Evolutionary conservation across 2,888 invertebrate species (phyloP).

Genomic region (Brachypterus glaber): DNA sequence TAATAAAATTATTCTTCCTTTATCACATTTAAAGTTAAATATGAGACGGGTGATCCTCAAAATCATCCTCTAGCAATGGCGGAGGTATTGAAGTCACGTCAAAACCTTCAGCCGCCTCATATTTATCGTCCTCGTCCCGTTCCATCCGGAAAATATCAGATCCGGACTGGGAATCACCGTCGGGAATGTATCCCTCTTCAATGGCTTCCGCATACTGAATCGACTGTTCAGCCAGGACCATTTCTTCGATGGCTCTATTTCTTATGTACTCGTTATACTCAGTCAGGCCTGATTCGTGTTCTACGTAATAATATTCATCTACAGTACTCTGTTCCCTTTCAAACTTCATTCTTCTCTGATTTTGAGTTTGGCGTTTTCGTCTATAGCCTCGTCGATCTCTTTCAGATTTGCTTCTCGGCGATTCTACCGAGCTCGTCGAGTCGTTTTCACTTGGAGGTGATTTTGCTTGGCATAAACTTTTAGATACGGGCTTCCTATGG

Average conservation of each 20-base stretch:
- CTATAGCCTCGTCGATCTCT: constrained; percentile 56
- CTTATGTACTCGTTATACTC: constrained; percentile 36
- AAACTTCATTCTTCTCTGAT: constrained; percentile 45
- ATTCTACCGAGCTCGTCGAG: constrained; percentile 63
- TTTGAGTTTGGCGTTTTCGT: constrained; percentile 52
- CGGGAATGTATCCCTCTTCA: constrained; percentile 57
- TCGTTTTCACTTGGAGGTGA: constrained; percentile 68
- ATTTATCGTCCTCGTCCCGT: constrained; percentile 46
- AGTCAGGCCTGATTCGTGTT: constrained; percentile 29
- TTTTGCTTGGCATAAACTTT: constrained; percentile 52
- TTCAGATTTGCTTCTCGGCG: constrained; percentile 48
- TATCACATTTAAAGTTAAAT: constrained; percentile 39
- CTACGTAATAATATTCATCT: constrained; percentile 37
- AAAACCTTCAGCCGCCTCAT: constrained; percentile 63
- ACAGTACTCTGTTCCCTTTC: constrained; percentile 42
- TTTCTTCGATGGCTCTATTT: constrained; percentile 34
- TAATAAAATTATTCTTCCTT: constrained; percentile 17
- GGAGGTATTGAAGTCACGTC: constrained; percentile 70
- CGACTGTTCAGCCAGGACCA: constrained; percentile 28
- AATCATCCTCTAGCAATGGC: constrained; percentile 64
- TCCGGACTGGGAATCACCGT: constrained; percentile 47
- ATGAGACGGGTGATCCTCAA: constrained; percentile 43
- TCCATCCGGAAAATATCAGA: constrained; percentile 42
- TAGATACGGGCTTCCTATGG: constrained; percentile 45
- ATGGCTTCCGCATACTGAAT: constrained; percentile 30